A percentile compares a stretch with the other conserved stretches of the same genome.
Conservation (phyloP, 1,140 invertebrate species). For the Dendroctonus ponderosae region DNA sequence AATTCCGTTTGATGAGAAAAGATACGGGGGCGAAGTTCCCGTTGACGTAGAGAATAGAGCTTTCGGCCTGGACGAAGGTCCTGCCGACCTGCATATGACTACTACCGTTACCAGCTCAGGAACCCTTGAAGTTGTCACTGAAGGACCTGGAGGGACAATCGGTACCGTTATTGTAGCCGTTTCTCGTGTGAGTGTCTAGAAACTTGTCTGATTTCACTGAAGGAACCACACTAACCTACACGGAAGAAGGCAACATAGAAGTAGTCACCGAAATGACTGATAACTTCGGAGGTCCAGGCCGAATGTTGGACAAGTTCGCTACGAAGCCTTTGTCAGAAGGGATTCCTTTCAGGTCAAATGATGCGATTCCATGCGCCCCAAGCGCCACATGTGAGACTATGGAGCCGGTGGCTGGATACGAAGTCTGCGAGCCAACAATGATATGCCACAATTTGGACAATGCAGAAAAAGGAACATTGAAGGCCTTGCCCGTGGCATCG, state of each 20-base stretch:
- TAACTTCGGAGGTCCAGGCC: not conserved
- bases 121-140: slow-evolving; percentile 44
- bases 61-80: slow-evolving; percentile 27
- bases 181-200: not conserved
- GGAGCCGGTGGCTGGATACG: not conserved
- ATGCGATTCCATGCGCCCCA: no score
- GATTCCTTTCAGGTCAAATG: no score
- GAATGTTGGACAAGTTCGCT: slow-evolving; percentile 3
- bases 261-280: slow-evolving; percentile 32
- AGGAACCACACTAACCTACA: slow-evolving; percentile 41
- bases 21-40: slow-evolving; percentile 26
- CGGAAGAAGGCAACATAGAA: slow-evolving; percentile 42
- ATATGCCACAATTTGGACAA: slow-evolving; percentile 1
- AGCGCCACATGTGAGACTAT: no score
- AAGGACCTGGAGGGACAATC: slow-evolving; percentile 40
- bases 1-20: slow-evolving; percentile 18
- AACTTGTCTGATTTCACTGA: slow-evolving; percentile 8
- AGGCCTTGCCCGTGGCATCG: slow-evolving; percentile 7
- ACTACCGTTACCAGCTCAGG: slow-evolving; percentile 42
- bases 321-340: not conserved
- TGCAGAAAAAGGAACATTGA: not conserved
- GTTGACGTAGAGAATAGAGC: slow-evolving; percentile 32
- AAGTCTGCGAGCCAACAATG: not conserved
- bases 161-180: not conserved
- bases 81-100: slow-evolving; percentile 37